A percentile compares a stretch with the other conserved stretches of the same genome.
These are phyloP conservation scores for Sinella curviseta DNA, from an alignment of 1,140 invertebrate genomes.

Conservation along the genomic window DNA sequence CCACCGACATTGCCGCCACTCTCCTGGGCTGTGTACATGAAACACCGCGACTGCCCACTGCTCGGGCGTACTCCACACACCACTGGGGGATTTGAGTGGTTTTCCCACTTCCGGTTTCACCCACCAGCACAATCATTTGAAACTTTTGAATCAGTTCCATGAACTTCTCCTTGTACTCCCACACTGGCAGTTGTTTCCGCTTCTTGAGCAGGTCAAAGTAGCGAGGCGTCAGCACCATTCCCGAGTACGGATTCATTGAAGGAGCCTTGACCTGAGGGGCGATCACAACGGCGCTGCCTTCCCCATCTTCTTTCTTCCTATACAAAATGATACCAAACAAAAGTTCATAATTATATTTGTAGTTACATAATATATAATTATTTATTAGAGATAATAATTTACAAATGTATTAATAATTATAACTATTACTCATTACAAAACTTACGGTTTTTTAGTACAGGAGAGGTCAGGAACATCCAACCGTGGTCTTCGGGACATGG, in stretches of 20 bases:
- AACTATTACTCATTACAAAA: no score
- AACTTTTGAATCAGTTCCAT: conserved; percentile 85
- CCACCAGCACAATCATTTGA: conserved; percentile 90
- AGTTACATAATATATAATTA: no score
- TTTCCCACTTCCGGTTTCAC: conserved; percentile 96
- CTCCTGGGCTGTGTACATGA: conserved; percentile 96
- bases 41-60: conserved; percentile 75
- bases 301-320: conserved; percentile 35
- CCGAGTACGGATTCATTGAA: conserved; percentile 70
- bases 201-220: conserved; percentile 85
- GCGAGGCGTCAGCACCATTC: conserved; percentile 73
- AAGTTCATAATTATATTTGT: no score
- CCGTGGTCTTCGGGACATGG: conserved; percentile 17
- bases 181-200: conserved; percentile 89
- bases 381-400: conserved; percentile 63
- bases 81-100: conserved; percentile 92
- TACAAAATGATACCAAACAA: conserved; percentile 4
- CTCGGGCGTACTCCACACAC: conserved; percentile 84
- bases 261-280: conserved; percentile 55
- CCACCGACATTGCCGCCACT: conserved; percentile 99
- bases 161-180: conserved; percentile 96
- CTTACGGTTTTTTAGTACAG: conserved; percentile 43
- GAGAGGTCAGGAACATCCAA: conserved; percentile 10
- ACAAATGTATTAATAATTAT: conserved; percentile 83
- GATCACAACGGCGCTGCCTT: not conserved